Conservation (phyloP, 2,888 invertebrate species). For the Thysanoteuthis rhombus region DNA sequence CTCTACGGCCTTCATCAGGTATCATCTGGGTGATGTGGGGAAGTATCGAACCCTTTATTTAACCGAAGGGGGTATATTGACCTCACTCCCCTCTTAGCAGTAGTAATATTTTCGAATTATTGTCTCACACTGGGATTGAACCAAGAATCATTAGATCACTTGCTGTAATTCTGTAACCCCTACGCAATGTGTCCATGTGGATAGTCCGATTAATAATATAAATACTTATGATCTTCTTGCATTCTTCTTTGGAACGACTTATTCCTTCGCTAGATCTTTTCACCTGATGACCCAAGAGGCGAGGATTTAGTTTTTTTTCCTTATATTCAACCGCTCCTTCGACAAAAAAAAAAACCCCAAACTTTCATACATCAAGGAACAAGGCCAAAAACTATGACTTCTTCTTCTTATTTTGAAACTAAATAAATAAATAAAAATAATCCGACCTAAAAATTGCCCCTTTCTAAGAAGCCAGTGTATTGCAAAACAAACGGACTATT, state of each 20-base stretch:
- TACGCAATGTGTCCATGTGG: no score
- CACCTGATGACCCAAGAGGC: background rate
- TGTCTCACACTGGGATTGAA: no score
- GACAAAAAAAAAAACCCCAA: background rate
- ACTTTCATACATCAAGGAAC: background rate
- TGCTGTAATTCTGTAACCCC: no score
- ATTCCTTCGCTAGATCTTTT: background rate
- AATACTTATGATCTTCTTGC: no score
- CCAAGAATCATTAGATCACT: no score
- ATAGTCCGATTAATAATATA: no score
- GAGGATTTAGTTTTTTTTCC: background rate
- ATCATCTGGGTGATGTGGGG: no score
- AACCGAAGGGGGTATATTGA: no score
- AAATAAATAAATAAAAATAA: background rate
- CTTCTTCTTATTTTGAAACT: background rate
- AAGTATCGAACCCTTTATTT: no score
- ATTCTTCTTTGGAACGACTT: background rate
- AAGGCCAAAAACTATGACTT: background rate
- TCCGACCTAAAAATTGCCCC: background rate
- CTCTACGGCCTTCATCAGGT: no score
- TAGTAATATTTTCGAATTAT: no score
- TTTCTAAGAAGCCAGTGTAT: background rate
- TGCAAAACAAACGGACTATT: background rate
- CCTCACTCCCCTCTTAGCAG: no score
- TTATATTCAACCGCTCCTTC: background rate